These are phyloP conservation scores for Chloroclystis v-ata DNA, from an alignment of 2,888 invertebrate species.

Conservation along the genomic window DNA sequence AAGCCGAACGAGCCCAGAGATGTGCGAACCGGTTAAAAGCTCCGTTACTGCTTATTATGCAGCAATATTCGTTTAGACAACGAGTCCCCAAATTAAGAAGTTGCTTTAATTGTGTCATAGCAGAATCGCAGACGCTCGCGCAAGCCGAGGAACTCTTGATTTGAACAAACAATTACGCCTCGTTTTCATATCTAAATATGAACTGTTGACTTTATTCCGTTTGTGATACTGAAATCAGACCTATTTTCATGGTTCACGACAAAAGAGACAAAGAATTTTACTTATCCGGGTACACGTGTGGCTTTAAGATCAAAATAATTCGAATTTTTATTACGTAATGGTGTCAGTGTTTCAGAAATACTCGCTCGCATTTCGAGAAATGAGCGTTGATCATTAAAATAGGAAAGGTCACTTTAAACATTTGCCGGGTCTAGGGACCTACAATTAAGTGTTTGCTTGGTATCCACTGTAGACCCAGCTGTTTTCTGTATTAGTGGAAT, in stretches of 20 bases:
- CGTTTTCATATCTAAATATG: constrained; percentile 37
- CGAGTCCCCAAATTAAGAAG: constrained; percentile 61
- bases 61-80: constrained; percentile 61
- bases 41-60: constrained; percentile 66
- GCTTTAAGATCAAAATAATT: constrained; percentile 11
- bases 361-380: no score
- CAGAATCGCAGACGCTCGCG: constrained; percentile 24
- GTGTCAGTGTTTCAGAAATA: no score
- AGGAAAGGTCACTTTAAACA: no score
- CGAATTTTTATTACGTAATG: no score
- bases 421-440: no score
- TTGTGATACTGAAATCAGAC: constrained; percentile 26
- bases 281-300: constrained; percentile 24
- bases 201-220: constrained; percentile 23
- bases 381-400: no score
- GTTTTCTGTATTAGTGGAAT: no score
- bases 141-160: constrained; percentile 38
- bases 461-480: no score
- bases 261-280: no score
- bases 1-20: constrained; percentile 62
- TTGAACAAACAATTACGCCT: constrained; percentile 41
- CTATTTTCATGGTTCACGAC: constrained; percentile 23
- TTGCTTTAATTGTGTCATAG: constrained; percentile 51
- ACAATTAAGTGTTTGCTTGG: no score
- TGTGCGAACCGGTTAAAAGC: constrained; percentile 67